Base-by-base conservation (phyloP, 2,888 invertebrate genomes). In the Perizoma flavofasciatum region DNA sequence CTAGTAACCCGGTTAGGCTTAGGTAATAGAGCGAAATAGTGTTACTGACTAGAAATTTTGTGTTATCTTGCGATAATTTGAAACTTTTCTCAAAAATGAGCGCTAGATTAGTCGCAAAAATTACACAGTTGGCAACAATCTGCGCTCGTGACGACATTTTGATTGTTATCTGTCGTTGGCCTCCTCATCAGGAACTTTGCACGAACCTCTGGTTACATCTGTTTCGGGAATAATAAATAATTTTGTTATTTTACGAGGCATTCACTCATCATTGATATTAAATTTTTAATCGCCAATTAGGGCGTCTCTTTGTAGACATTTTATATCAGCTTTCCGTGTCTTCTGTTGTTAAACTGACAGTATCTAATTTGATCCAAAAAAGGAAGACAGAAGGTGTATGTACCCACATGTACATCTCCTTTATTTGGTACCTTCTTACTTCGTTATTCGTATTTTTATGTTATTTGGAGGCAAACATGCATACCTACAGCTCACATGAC, bases 91-190 rank as follows among this genome's bases (percentile, higher is more conserved):
- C 1, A 37, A 37, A 37, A 41, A 41, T 10, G n/a, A n/a, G 45
- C 32, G 60, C 33, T 33, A 59, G 40, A 33, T 54, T 5, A 46
- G 33, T 37, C 39, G 39, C 8, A 6, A 45, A 11, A 33, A 5
- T 6, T 9, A 9, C 32, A 32, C 49, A 59, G 53, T 43, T 54
- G 50, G 61, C 48, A 55, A 4, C 50, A 47, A 0, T 22, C 35
- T 22, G 52, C 22, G n/a, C 33, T 7, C 9, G 44, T 22, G 53
- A 48, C 59, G 50, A 59, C 69, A 69, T 55, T 75, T 71, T 76
- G 70, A 67, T 60, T 71, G 60, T 70, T 71, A 69, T 70, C 74
- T 71, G 71, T 68, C 77, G 67, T 65, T 75, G 70, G 66, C 49
- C 55, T 47, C 60, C 61, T 68, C 64, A 66, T 55, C 39, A 40